A percentile compares a stretch with the other conserved stretches of the same genome.
These are phyloP conservation scores for Beris chalybata DNA, from an alignment of 2,888 invertebrate genomes.

Conservation along the genomic window DNA sequence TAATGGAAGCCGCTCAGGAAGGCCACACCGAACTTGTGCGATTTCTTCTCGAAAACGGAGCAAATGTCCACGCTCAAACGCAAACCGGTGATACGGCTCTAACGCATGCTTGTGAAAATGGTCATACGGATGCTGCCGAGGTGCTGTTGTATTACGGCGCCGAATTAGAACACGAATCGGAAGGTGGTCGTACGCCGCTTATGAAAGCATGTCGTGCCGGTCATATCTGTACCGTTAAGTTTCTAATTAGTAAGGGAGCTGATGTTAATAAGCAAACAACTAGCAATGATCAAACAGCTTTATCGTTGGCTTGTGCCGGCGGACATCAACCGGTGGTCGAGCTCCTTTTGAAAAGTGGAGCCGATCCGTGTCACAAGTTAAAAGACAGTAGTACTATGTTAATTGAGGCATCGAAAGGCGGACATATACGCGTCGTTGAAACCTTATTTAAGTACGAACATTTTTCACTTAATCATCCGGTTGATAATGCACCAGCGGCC, in stretches of 20 bases:
- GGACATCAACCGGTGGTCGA: slow-evolving; percentile 94
- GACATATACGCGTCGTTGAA: slow-evolving; percentile 94
- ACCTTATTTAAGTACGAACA: slow-evolving; percentile 93
- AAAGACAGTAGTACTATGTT: slow-evolving; percentile 99
- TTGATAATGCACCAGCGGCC: slow-evolving; percentile 52
- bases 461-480: slow-evolving; percentile 68
- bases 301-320: slow-evolving; percentile 94
- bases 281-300: slow-evolving; percentile 95
- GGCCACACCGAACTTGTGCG: slow-evolving; percentile 90
- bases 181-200: slow-evolving; percentile 94
- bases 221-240: slow-evolving; percentile 94
- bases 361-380: slow-evolving; percentile 94
- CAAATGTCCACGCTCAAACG: slow-evolving; percentile 91
- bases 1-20: slow-evolving; percentile 99
- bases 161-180: slow-evolving; percentile 92
- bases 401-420: slow-evolving; percentile 97
- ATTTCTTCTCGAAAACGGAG: slow-evolving; percentile 80
- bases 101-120: slow-evolving; percentile 98
- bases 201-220: slow-evolving; percentile 99
- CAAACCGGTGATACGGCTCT: slow-evolving; percentile 95
- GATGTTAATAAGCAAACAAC: slow-evolving; percentile 87
- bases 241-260: slow-evolving; percentile 85
- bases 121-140: slow-evolving; percentile 96
- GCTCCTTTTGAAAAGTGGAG: slow-evolving; percentile 84
- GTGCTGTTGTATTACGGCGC: slow-evolving; percentile 88